phyloP scores from a whole-genome alignment of 2,113 vertebrate species.

The Coptodon rendalli region DNA sequence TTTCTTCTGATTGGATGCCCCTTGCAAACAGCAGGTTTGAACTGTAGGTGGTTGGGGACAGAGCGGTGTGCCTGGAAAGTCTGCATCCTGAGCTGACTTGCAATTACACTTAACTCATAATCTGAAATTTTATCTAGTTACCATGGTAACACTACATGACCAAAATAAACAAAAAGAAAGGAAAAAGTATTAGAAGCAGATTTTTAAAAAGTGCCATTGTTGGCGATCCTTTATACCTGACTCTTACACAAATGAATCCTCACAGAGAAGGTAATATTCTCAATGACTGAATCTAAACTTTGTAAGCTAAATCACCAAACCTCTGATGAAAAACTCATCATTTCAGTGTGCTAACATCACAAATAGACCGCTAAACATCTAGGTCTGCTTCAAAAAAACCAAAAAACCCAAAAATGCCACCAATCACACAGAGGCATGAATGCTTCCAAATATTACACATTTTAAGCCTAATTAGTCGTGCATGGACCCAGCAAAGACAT shows the following conservation, averaged over 20 bases:
- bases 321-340: background rate
- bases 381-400: background rate
- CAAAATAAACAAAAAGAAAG: background rate
- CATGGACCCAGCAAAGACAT: accelerated
- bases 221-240: accelerated
- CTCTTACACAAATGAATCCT: background rate
- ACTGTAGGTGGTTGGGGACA: background rate
- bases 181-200: background rate
- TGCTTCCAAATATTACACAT: background rate
- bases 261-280: background rate
- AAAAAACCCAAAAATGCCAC: no score
- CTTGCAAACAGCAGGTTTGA: background rate
- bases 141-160: background rate
- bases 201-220: accelerated
- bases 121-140: background rate
- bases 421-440: background rate
- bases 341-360: background rate
- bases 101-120: background rate
- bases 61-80: accelerated
- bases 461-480: background rate
- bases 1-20: background rate
- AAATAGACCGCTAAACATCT: background rate
- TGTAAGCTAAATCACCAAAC: background rate
- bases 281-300: background rate
- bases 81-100: background rate